These are phyloP conservation scores for Aphidius gifuensis DNA, from an alignment of 1,140 invertebrate species.

Conservation along the genomic window DNA sequence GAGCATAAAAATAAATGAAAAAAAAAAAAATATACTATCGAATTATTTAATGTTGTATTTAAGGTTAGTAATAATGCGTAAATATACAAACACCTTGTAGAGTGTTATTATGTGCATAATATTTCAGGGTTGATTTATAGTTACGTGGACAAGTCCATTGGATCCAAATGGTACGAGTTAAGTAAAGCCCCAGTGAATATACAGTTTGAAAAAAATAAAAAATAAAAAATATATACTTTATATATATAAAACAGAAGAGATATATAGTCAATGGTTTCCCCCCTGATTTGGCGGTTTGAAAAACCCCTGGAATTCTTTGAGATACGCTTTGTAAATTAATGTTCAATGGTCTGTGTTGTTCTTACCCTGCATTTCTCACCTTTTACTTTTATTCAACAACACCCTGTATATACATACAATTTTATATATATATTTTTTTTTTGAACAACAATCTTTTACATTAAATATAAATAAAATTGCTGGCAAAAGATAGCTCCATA, in stretches of 20 bases:
- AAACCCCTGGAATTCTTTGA: constrained; percentile 9
- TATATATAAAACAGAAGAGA: background rate
- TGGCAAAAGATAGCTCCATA: too few relatives aligned
- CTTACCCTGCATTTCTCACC: constrained; percentile 8
- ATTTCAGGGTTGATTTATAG: constrained; percentile 22
- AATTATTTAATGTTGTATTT: constrained; percentile 31
- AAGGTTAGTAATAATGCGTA: constrained; percentile 11
- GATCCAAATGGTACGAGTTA: constrained; percentile 2
- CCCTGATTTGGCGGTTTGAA: constrained; percentile 16
- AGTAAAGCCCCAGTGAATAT: too few relatives aligned
- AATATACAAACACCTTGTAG: constrained; percentile 15
- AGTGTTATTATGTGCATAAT: constrained; percentile 17
- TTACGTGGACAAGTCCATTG: constrained; percentile 13
- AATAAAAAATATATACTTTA: constrained; percentile 6
- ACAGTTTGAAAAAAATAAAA: background rate
- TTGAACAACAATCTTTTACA: background rate
- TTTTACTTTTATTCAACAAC: background rate
- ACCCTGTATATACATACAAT: constrained; percentile 1
- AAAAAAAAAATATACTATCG: background rate
- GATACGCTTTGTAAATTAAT: constrained; percentile 20
- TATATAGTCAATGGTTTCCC: background rate
- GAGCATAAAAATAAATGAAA: too few relatives aligned
- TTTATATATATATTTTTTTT: constrained; percentile 12
- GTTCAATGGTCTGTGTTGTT: constrained; percentile 2
- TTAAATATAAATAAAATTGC: too few relatives aligned